phyloP scores from a whole-genome alignment of 2,113 vertebrate genomes.

The pig (Sus scrofa) region DNA sequence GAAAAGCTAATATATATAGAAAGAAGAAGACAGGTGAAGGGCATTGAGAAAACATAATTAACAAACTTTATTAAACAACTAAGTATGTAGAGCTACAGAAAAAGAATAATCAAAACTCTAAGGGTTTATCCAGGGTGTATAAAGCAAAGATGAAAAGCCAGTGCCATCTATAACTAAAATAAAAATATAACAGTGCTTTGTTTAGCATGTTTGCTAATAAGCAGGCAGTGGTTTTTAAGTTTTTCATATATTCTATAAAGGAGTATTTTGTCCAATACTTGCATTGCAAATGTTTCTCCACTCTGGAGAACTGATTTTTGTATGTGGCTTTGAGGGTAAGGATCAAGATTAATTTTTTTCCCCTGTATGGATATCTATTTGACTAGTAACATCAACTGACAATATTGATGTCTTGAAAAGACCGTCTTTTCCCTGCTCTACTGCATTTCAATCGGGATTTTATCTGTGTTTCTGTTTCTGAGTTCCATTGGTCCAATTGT shows the following conservation, averaged over 20 bases:
- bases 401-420: background rate
- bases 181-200: background rate
- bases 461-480: background rate
- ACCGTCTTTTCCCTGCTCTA: background rate
- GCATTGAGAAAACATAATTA: background rate
- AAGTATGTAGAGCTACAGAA: background rate
- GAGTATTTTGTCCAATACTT: constrained; percentile 15
- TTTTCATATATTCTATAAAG: background rate
- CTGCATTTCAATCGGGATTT: background rate
- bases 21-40: background rate
- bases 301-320: background rate
- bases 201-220: background rate
- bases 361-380: background rate
- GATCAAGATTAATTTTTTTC: background rate
- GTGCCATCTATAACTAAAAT: background rate
- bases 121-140: background rate
- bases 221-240: background rate
- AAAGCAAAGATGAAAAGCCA: background rate
- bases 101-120: background rate
- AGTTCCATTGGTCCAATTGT: background rate
- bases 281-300: background rate
- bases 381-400: background rate
- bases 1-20: background rate
- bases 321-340: background rate
- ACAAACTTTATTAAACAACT: background rate